phyloP scores from a whole-genome alignment of 2,797 vertebrate genomes.

The Hydrolagus colliei region DNA sequence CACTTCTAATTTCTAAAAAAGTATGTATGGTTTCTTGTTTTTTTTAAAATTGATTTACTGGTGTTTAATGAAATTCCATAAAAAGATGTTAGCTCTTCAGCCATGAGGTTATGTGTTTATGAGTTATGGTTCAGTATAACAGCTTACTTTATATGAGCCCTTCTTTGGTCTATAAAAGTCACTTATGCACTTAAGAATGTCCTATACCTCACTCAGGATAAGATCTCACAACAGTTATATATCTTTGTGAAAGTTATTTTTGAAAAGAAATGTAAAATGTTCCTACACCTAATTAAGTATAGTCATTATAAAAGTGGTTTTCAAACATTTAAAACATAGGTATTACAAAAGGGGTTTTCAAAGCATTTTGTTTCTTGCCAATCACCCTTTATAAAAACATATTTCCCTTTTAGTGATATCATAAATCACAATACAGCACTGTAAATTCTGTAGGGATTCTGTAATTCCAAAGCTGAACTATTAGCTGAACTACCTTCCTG shows the following conservation, averaged over 20 bases:
- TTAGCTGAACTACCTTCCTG: no score
- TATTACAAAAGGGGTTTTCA: neutral
- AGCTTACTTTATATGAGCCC: neutral
- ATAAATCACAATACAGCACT: neutral
- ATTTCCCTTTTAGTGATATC: neutral
- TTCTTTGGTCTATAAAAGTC: neutral
- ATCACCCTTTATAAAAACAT: neutral
- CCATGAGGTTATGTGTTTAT: neutral
- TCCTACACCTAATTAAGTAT: neutral
- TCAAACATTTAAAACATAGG: no score
- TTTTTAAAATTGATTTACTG: neutral
- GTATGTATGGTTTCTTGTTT: neutral
- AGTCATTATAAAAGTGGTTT: neutral
- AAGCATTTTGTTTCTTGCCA: neutral
- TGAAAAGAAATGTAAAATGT: neutral
- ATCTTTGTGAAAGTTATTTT: no score
- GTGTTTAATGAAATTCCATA: neutral
- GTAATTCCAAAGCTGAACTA: neutral
- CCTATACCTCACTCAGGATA: neutral
- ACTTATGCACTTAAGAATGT: neutral
- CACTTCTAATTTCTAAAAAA: constrained; percentile 8
- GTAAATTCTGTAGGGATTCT: neutral
- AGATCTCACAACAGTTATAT: neutral
- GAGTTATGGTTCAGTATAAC: neutral
- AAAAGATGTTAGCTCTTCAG: neutral